A percentile compares a stretch with the other conserved stretches of the same genome.
These are phyloP conservation scores for Idris sp. DNA, from an alignment of 1,140 invertebrate species.

Conservation along the genomic window DNA sequence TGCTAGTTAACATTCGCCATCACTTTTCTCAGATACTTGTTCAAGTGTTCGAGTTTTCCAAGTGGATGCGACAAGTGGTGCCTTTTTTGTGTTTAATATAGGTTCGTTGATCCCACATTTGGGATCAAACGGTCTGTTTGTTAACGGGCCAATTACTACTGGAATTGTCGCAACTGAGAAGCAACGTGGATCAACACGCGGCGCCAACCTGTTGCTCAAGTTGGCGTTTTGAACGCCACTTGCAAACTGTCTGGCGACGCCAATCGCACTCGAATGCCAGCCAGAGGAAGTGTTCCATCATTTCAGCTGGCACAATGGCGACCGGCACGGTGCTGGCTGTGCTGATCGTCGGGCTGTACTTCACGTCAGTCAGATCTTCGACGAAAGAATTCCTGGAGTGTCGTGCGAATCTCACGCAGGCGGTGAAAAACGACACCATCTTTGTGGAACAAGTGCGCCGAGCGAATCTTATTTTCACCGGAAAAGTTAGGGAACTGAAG, in stretches of 20 bases:
- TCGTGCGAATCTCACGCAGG: slow-evolving; percentile 69
- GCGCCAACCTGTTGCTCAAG: slow-evolving; percentile 79
- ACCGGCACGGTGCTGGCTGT: slow-evolving; percentile 8
- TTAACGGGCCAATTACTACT: slow-evolving; percentile 21
- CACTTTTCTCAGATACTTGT: slow-evolving; percentile 9
- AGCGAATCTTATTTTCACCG: slow-evolving; percentile 84
- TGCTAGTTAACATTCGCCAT: slow-evolving; percentile 22
- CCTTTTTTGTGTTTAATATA: slow-evolving; percentile 23
- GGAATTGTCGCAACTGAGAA: slow-evolving; percentile 65
- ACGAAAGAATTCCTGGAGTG: slow-evolving; percentile 73
- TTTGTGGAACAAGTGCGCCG: slow-evolving; percentile 79
- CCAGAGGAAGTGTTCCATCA: neutral
- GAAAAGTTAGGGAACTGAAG: slow-evolving; percentile 80
- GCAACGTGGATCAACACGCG: slow-evolving; percentile 69
- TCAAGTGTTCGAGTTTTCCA: slow-evolving; percentile 33
- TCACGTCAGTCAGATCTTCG: slow-evolving; percentile 48
- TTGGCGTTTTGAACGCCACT: slow-evolving; percentile 21
- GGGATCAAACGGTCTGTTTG: slow-evolving; percentile 17
- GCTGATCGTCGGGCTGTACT: slow-evolving; percentile 24
- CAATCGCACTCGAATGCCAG: slow-evolving; percentile 36
- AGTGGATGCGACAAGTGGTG: slow-evolving; percentile 33
- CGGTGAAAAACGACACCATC: slow-evolving; percentile 80
- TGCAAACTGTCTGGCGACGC: slow-evolving; percentile 14
- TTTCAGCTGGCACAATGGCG: slow-evolving; percentile 10
- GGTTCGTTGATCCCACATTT: slow-evolving; percentile 28